phyloP scores from a whole-genome alignment of 2,113 vertebrate species.

The Saimiri boliviensis region DNA sequence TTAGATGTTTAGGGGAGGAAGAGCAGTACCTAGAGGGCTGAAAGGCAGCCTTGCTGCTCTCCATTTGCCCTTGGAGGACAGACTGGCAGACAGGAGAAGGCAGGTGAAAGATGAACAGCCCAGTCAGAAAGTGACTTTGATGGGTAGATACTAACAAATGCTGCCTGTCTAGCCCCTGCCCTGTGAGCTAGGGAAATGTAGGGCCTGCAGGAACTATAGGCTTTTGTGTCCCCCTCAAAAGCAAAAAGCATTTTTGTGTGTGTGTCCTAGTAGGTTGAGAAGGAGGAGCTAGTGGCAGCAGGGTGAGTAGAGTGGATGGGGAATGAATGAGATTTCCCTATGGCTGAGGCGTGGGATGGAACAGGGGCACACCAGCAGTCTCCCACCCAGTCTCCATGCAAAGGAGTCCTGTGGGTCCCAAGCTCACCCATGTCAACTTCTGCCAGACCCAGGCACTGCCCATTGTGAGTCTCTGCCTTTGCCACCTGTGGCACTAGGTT shows the following conservation, averaged over 20 bases:
- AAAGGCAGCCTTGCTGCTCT: background rate
- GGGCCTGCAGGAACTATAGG: background rate
- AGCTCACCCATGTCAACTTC: background rate
- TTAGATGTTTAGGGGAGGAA: background rate
- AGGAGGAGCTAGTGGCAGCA: background rate
- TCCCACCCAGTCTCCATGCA: background rate
- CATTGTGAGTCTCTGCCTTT: background rate
- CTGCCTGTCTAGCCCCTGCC: background rate
- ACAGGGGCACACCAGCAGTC: background rate
- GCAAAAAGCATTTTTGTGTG: background rate
- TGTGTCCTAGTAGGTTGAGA: background rate
- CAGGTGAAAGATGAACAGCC: background rate
- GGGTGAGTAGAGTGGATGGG: background rate
- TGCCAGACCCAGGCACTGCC: background rate
- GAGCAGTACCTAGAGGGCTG: background rate
- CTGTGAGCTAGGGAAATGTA: background rate
- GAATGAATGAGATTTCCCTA: background rate
- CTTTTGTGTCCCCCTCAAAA: background rate
- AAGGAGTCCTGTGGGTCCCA: background rate
- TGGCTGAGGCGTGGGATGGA: background rate
- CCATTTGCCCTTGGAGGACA: background rate
- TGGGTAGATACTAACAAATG: no score
- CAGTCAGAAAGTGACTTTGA: background rate
- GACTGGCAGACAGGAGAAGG: background rate
- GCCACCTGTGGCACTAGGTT: background rate